These are phyloP conservation scores for Agelas oroides DNA, from an alignment of 37 sponge, comb jelly and placozoan species.

Conservation along the genomic window DNA sequence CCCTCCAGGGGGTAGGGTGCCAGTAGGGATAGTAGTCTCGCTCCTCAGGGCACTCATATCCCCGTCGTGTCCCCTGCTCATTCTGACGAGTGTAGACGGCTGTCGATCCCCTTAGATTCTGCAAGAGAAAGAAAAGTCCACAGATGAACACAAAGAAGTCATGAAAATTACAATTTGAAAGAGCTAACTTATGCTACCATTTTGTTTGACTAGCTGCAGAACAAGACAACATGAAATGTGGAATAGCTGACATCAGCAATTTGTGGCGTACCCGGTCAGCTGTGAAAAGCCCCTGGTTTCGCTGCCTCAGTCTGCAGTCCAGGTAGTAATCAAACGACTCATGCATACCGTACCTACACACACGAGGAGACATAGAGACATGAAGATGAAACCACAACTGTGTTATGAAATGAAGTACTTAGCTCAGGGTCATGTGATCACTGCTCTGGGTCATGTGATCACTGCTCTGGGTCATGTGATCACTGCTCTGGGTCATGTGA, in stretches of 20 bases:
- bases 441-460: too few species aligned
- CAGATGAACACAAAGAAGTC: background rate
- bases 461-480: too few species aligned
- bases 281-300: slow-evolving; percentile 96
- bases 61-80: slow-evolving; percentile 85
- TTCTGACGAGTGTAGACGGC: slow-evolving; percentile 98
- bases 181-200: background rate
- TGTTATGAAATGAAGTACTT: background rate
- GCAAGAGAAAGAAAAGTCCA: background rate
- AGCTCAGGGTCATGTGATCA: too few species aligned
- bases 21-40: slow-evolving; percentile 99
- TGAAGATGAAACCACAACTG: background rate
- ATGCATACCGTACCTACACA: slow-evolving; percentile 93
- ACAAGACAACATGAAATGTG: too few species aligned
- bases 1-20: slow-evolving; percentile 98
- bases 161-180: background rate
- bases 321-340: slow-evolving; percentile 93
- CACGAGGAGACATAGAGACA: background rate
- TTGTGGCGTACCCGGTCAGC: slow-evolving; percentile 95
- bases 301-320: slow-evolving; percentile 77
- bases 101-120: slow-evolving; percentile 75
- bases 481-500: too few species aligned
- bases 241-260: too few species aligned
- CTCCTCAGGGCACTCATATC: slow-evolving; percentile 99
- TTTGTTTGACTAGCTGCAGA: background rate